Evolutionary conservation across 2,797 vertebrate species (phyloP), one percentile per base, ranked within the genome.

Genomic region (Rhinophrynus dorsalis): DNA sequence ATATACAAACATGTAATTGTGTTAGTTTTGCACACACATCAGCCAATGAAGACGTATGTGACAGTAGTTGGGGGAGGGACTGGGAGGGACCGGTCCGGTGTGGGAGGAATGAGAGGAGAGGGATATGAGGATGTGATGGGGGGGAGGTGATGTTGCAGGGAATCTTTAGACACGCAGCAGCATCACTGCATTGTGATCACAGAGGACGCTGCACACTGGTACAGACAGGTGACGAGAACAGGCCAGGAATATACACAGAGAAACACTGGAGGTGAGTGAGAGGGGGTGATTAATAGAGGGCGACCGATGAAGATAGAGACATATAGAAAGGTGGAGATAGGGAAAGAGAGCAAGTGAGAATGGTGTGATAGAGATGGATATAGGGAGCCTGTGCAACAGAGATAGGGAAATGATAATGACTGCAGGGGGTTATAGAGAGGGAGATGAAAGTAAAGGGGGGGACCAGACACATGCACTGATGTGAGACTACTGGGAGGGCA

Each of bases 111-210:
- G 54, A 33, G 17, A n/a, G 13, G 15, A 29, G 12, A 23, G 30
- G 33, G 33, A 56, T n/a, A n/a, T n/a, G n/a, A 32, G 32, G 54
- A 54, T 54, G 27, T 27, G 48, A 38, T 3, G 33, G 48, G 61
- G 61, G 24, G 47, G 18, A n/a, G n/a, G n/a, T n/a, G n/a, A n/a
- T n/a, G n/a, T 15, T 42, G 48, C 5, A 54, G 15, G 37, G 6
- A 44, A 55, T 44, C 35, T 44, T 55, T 40, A 64, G 32, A 48
- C 37, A 37, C 30, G 17, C 54, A 3, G n/a, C 30, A 38, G 61
- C 47, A 64, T 51, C 61, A 52, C 35, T 66, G 62, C 33, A 52
- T 52, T 38, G 47, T 18, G 24, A 27, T 18, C 54, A 57, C 18
- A 57, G 11, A 57, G 32, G 45, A 63, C 44, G 18, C 60, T 50